Evolutionary conservation across 2,888 invertebrate genomes (phyloP).

Genomic region (Rapana venosa): DNA sequence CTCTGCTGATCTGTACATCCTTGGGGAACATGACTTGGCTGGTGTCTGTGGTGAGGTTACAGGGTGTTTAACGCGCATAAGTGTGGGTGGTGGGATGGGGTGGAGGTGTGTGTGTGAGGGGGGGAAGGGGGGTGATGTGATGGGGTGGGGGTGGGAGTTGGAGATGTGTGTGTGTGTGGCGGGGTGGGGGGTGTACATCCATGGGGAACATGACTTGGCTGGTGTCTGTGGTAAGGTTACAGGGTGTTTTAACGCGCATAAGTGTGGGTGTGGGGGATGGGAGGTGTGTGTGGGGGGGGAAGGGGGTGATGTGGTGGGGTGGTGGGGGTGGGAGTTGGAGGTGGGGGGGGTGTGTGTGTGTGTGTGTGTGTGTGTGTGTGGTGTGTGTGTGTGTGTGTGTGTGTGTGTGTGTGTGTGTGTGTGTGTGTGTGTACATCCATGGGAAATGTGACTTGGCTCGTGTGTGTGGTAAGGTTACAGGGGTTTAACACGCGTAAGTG

Average conservation of each 20-base stretch:
- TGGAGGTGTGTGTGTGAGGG: neutral
- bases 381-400: conserved; percentile 22
- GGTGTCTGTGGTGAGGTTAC: neutral
- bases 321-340: too few relatives aligned
- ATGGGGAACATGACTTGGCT: neutral
- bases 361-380: conserved; percentile 27
- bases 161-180: neutral
- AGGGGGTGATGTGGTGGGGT: too few relatives aligned
- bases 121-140: too few relatives aligned
- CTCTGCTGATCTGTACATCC: neutral
- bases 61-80: neutral
- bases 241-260: neutral
- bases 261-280: neutral
- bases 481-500: neutral
- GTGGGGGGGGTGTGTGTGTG: conserved; percentile 20
- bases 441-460: neutral
- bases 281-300: neutral
- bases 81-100: neutral
- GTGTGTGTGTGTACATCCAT: neutral
- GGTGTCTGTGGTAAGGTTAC: neutral
- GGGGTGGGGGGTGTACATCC: neutral
- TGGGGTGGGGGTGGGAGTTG: too few relatives aligned
- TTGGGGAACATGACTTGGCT: neutral
- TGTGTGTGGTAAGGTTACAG: neutral
- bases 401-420: conserved; percentile 5